These are phyloP conservation scores for rabbit (Oryctolagus cuniculus) DNA, from an alignment of 2,113 vertebrate species.

Conservation along the genomic window DNA sequence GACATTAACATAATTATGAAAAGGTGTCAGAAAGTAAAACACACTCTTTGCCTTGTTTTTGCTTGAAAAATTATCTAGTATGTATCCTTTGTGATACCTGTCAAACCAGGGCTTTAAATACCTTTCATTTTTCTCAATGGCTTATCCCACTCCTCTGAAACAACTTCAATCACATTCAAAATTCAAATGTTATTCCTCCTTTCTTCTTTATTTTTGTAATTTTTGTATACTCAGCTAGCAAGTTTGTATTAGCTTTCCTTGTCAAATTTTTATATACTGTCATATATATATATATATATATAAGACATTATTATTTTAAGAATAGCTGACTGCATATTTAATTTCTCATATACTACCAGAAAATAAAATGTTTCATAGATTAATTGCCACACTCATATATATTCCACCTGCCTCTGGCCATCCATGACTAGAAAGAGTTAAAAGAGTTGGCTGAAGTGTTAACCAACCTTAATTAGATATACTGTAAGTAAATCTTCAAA, in stretches of 20 bases:
- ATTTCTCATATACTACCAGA: neutral
- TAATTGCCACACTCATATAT: neutral
- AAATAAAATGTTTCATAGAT: neutral
- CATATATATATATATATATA: neutral
- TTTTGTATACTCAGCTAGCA: neutral
- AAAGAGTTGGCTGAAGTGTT: neutral
- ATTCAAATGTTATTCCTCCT: neutral
- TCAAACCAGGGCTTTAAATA: neutral
- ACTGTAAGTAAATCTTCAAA: conserved; percentile 55
- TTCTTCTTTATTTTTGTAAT: conserved; percentile 25
- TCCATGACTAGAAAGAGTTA: conserved; percentile 14
- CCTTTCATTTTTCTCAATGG: neutral
- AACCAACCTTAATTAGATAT: conserved; percentile 50
- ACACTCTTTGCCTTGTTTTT: neutral
- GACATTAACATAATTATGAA: neutral
- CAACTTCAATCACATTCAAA: neutral
- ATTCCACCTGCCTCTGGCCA: neutral
- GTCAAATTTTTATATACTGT: neutral
- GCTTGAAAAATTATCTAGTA: conserved; percentile 42
- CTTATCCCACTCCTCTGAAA: neutral
- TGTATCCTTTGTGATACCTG: neutral
- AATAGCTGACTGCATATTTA: neutral
- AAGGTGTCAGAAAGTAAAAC: neutral
- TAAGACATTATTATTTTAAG: neutral
- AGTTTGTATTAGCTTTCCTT: neutral